These are phyloP conservation scores for Limnephilus rhombicus DNA, from an alignment of 2,888 invertebrate species.

Conservation along the genomic window DNA sequence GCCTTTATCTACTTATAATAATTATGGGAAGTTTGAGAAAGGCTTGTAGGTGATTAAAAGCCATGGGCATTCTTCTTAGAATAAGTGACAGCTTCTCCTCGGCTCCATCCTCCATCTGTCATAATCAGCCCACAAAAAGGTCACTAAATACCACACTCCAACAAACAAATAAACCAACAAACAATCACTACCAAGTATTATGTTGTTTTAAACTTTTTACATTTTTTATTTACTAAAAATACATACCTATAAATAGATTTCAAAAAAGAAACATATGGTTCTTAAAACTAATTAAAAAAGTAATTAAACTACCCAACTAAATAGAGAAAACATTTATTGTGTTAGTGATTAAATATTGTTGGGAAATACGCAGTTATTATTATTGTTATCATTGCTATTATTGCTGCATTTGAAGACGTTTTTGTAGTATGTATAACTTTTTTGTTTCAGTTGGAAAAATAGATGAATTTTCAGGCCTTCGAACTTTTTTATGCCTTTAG, in stretches of 20 bases:
- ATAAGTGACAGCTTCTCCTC: constrained; percentile 1
- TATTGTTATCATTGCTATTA: not conserved
- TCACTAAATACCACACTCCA: not conserved
- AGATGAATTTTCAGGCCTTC: too few relatives aligned
- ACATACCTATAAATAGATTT: too few relatives aligned
- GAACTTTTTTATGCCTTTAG: too few relatives aligned
- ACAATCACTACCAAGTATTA: not conserved
- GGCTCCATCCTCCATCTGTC: not conserved
- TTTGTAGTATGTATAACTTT: too few relatives aligned
- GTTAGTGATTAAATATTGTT: not conserved
- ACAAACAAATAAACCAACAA: not conserved
- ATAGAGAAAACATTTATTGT: too few relatives aligned
- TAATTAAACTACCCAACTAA: too few relatives aligned
- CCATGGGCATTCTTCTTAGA: constrained; percentile 4
- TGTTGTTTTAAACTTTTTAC: not conserved
- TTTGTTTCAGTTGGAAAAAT: too few relatives aligned
- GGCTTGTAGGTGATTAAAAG: not conserved
- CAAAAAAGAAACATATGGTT: too few relatives aligned
- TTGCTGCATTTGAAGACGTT: too few relatives aligned
- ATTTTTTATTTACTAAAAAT: not conserved
- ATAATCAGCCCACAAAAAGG: constrained; percentile 30
- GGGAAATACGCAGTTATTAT: not conserved
- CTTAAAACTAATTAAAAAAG: too few relatives aligned
- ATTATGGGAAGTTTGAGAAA: not conserved
- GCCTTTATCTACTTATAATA: not conserved